Evolutionary conservation across 2,113 vertebrate genomes (phyloP).

Genomic region (Eptatretus burgeri): DNA sequence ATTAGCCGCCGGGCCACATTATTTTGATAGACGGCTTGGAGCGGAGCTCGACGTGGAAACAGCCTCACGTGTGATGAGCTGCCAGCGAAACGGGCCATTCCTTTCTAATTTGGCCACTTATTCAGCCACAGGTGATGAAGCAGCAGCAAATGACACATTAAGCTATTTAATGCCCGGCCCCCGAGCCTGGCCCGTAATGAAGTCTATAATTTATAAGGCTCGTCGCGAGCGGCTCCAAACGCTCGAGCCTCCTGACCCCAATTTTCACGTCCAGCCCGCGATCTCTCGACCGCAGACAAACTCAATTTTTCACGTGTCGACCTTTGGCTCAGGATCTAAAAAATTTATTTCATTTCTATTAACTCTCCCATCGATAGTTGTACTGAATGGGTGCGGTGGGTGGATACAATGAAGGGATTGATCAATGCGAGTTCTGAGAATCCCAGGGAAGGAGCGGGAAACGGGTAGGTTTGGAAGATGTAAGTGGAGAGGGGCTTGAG

Average conservation of each 20-base stretch:
- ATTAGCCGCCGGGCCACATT: too few species aligned
- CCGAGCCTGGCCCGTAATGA: slow-evolving; percentile 47
- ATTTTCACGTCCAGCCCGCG: slow-evolving; percentile 51
- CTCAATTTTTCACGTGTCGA: slow-evolving; percentile 56
- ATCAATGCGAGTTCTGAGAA: too few species aligned
- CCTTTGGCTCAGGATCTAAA: slow-evolving; percentile 44
- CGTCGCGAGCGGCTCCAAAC: slow-evolving; percentile 50
- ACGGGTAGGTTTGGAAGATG: too few species aligned
- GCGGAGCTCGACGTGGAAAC: background rate
- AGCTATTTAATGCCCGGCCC: slow-evolving; percentile 50
- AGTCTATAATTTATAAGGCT: slow-evolving; percentile 52
- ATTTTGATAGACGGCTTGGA: too few species aligned
- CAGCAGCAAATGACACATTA: slow-evolving; percentile 49
- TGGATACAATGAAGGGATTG: too few species aligned
- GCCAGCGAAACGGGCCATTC: slow-evolving; percentile 2
- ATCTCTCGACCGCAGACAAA: slow-evolving; percentile 49
- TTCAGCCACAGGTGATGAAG: slow-evolving; percentile 28
- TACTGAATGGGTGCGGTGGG: slow-evolving; percentile 10
- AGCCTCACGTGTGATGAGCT: slow-evolving; percentile 1
- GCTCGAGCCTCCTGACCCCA: slow-evolving; percentile 42
- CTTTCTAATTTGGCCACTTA: slow-evolving; percentile 5
- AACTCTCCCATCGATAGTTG: slow-evolving; percentile 55
- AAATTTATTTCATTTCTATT: slow-evolving; percentile 69
- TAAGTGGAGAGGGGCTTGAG: too few species aligned
- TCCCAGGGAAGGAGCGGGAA: too few species aligned